Evolutionary conservation across 1,140 invertebrate species (phyloP).

Genomic region (Thaumetopoea pityocampa): DNA sequence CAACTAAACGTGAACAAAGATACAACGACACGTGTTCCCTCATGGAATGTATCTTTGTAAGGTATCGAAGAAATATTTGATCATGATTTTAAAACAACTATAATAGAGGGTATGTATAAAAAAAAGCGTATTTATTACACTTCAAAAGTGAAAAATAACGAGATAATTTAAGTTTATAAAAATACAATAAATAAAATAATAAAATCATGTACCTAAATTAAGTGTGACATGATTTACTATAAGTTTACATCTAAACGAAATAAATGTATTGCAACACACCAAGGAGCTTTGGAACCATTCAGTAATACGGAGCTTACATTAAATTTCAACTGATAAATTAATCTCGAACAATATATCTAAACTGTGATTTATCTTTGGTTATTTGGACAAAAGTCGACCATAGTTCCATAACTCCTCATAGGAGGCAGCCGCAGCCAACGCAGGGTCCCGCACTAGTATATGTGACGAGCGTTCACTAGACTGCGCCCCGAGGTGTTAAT

Average conservation of each 20-base stretch:
- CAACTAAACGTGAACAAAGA: constrained; percentile 61
- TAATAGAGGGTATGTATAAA: constrained; percentile 70
- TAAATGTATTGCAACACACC: constrained; percentile 72
- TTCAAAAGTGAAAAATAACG: constrained; percentile 65
- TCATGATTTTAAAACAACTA: constrained; percentile 70
- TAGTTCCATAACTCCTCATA: constrained; percentile 70
- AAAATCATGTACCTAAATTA: constrained; percentile 68
- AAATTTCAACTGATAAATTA: constrained; percentile 53
- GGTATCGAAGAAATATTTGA: constrained; percentile 61
- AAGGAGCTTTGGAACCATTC: constrained; percentile 72
- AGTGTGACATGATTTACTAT: constrained; percentile 72
- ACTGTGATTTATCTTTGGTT: constrained; percentile 73
- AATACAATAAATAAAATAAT: constrained; percentile 71
- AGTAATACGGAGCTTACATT: constrained; percentile 47
- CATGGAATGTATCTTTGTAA: constrained; percentile 62
- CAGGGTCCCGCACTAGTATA: constrained; percentile 7
- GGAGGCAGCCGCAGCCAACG: constrained; percentile 31
- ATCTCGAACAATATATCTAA: constrained; percentile 61
- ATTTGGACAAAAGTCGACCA: constrained; percentile 44
- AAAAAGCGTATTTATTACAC: constrained; percentile 67
- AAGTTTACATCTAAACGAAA: constrained; percentile 72
- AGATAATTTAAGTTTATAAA: constrained; percentile 63
- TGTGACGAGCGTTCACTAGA: constrained; percentile 18
- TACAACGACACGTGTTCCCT: constrained; percentile 50
- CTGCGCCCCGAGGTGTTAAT: constrained; percentile 46